Conservation (phyloP, 2,888 invertebrate genomes). For the Drosophila anceps region DNA sequence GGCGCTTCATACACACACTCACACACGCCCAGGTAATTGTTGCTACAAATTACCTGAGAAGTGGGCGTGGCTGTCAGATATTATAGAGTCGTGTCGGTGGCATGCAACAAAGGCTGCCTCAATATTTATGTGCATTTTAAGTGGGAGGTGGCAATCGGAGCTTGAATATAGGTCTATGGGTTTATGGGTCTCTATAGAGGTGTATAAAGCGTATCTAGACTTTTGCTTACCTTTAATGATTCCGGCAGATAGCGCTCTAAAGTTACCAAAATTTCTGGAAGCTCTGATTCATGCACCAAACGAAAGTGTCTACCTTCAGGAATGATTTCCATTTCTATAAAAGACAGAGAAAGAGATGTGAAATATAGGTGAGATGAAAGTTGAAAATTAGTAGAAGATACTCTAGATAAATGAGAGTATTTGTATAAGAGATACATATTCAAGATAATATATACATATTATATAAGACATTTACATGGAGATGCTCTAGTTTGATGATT, state of each 20-base stretch:
- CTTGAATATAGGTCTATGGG: constrained; percentile 5
- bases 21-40: constrained; percentile 55
- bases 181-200: neutral
- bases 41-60: constrained; percentile 58
- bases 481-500: no score
- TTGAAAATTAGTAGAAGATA: neutral
- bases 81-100: constrained; percentile 11
- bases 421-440: neutral
- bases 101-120: constrained; percentile 15
- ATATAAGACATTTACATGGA: no score
- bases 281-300: constrained; percentile 93
- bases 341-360: neutral
- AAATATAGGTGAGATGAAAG: neutral
- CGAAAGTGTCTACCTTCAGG: constrained; percentile 94
- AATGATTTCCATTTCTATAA: constrained; percentile 93
- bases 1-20: constrained; percentile 3
- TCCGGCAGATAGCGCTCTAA: constrained; percentile 93
- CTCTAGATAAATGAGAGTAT: neutral
- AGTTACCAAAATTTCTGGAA: constrained; percentile 92
- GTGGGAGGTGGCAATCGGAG: constrained; percentile 15
- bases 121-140: constrained; percentile 37
- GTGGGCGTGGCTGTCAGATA: constrained; percentile 52
- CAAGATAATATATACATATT: no score
- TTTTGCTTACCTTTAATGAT: constrained; percentile 90
- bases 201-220: neutral